A percentile compares a stretch with the other conserved stretches of the same genome.
phyloP scores from a whole-genome alignment of 2,797 vertebrate species.

The Arctocebus calabarensis region DNA sequence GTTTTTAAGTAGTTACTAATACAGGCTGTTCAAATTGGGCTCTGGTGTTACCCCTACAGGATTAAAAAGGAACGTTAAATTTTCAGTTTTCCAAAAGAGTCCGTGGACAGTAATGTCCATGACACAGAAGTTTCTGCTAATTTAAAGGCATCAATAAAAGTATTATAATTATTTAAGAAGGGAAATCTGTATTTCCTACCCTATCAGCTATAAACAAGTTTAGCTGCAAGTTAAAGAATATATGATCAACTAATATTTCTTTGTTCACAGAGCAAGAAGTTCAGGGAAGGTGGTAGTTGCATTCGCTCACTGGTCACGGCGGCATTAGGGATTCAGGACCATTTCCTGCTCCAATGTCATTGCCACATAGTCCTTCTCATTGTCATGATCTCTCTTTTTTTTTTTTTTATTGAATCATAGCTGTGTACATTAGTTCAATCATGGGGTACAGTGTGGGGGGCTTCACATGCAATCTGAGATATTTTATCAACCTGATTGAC shows the following conservation, averaged over 20 bases:
- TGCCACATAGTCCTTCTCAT: not conserved
- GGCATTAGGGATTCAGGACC: not conserved
- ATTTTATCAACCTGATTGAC: no score
- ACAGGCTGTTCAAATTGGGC: not conserved
- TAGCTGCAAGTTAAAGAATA: not conserved
- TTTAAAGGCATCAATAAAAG: not conserved
- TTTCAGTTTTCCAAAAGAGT: not conserved
- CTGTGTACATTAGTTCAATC: no score
- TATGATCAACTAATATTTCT: not conserved
- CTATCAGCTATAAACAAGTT: slow-evolving; percentile 20
- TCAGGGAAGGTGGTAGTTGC: not conserved
- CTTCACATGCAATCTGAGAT: no score
- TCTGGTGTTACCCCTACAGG: not conserved
- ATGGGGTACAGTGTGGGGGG: no score
- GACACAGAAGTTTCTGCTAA: not conserved
- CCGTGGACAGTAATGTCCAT: not conserved
- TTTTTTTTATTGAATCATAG: no score
- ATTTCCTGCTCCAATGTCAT: not conserved
- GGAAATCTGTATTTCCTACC: not conserved
- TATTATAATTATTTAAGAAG: not conserved
- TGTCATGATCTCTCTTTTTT: no score
- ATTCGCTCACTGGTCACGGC: not conserved
- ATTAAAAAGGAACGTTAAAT: not conserved
- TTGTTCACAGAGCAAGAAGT: not conserved
- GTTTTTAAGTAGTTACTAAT: not conserved